Evolutionary conservation across 2,888 invertebrate genomes (phyloP).

Genomic region (Ecliptopera silaceata): DNA sequence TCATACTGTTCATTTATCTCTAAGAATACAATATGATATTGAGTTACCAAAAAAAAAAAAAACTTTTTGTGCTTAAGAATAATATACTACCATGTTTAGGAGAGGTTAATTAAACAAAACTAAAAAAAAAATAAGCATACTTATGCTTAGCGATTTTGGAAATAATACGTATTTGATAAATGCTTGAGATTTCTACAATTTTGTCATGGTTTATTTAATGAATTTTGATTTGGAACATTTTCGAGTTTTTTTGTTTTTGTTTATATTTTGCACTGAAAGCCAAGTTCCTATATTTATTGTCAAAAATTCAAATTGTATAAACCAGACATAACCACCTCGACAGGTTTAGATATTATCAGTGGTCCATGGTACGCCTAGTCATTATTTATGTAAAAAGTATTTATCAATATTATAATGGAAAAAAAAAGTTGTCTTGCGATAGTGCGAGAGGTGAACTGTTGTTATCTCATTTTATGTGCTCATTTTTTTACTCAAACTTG

Average conservation of each 20-base stretch:
- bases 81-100: constrained; percentile 65
- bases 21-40: constrained; percentile 39
- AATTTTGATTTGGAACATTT: constrained; percentile 39
- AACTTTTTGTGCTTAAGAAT: constrained; percentile 67
- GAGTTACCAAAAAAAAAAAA: constrained; percentile 53
- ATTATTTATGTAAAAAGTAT: constrained; percentile 75
- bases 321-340: constrained; percentile 47
- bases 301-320: constrained; percentile 50
- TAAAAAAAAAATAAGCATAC: constrained; percentile 53
- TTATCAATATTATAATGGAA: constrained; percentile 65
- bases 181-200: constrained; percentile 60
- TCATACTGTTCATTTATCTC: constrained; percentile 37
- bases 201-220: constrained; percentile 36
- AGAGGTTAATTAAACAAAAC: constrained; percentile 51
- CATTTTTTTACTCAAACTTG: constrained; percentile 41
- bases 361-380: constrained; percentile 80
- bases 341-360: constrained; percentile 56
- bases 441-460: constrained; percentile 49
- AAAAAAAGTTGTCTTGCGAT: constrained; percentile 57
- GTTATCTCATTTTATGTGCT: constrained; percentile 52
- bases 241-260: constrained; percentile 36
- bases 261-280: constrained; percentile 70
- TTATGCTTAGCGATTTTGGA: constrained; percentile 65
- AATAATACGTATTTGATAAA: constrained; percentile 52
- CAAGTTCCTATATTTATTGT: constrained; percentile 80